Base-by-base conservation (phyloP, 2,888 invertebrate species). In the Halictus quadricinctus region DNA sequence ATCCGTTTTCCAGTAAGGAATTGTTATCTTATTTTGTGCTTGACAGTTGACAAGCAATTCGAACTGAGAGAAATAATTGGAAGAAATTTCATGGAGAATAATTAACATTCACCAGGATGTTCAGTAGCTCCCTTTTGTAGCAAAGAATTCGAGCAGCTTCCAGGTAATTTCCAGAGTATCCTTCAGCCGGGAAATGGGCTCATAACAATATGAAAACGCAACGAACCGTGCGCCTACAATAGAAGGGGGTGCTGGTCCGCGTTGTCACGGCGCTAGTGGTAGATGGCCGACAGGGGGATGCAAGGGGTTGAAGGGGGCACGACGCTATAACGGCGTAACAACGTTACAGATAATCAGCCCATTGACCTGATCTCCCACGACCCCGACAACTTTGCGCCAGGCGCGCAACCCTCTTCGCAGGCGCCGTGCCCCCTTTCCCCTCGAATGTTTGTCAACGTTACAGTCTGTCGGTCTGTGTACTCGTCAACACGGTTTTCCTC, bases 341-440 rank as follows among this genome's bases (percentile, higher is more conserved):
- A 87, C 90, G 89, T 92, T 93, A 91, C 88, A 86, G 90, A 87
- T 93, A 93, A 93, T 93, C 93, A 92, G 91, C 90, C 90, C 88
- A 90, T 90, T 92, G 92, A 92, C 91, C 92, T 79, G 90, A 81
- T 89, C 91, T 88, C 88, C 87, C 88, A 88, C 86, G 87, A 88
- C 89, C 91, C 84, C 90, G 85, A 84, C 87, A 84, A 87, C 80
- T 90, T 86, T 86, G 87, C 85, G 87, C 81, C 85, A 75, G 80
- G 72, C 43, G 41, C 43, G 74, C 74, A 66, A 66, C 80, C 60
- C 66, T 76, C 69, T 54, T 64, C 25, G 15, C 64, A 64, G 41
- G 8, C 75, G 46, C 25, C 36, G 0, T n/a, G 21, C 79, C 84
- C 79, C 86, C 70, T 69, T 80, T 85, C 83, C 84, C 80, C 81